These are phyloP conservation scores for Caiman crocodilus DNA, from an alignment of 2,797 vertebrate species.

Conservation along the genomic window DNA sequence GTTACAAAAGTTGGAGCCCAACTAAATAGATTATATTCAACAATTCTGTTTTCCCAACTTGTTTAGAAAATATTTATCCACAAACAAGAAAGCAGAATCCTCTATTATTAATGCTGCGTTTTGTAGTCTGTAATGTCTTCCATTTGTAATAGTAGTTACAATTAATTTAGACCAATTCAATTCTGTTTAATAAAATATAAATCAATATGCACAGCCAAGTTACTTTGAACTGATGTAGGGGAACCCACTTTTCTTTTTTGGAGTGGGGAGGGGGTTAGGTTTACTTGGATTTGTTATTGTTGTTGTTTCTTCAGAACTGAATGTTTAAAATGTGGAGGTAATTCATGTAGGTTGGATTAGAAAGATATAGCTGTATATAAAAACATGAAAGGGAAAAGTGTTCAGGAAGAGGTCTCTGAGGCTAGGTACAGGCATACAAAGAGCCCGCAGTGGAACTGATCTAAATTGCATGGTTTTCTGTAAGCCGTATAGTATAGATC, in stretches of 20 bases:
- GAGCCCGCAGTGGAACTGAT: too few species aligned
- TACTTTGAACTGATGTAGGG: slow-evolving; percentile 11
- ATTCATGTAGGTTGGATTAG: neutral
- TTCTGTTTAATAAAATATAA: neutral
- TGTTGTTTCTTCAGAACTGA: neutral
- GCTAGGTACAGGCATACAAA: too few species aligned
- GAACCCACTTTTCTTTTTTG: neutral
- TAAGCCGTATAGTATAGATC: too few species aligned
- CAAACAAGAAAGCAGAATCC: neutral
- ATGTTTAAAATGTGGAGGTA: neutral
- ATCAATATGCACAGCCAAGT: neutral
- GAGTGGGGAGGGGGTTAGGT: neutral
- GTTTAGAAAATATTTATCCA: slow-evolving; percentile 32
- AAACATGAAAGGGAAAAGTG: neutral
- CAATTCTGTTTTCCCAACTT: neutral
- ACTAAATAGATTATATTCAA: slow-evolving; percentile 5
- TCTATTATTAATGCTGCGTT: neutral
- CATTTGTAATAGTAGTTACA: slow-evolving; percentile 2
- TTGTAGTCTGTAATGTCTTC: neutral
- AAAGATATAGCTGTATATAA: neutral
- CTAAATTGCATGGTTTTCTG: too few species aligned
- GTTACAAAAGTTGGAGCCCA: neutral
- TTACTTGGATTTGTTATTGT: neutral
- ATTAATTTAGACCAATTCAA: slow-evolving; percentile 39
- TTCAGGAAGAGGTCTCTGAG: neutral